phyloP scores from a whole-genome alignment of 2,888 invertebrate genomes.

The Plebejus argus region DNA sequence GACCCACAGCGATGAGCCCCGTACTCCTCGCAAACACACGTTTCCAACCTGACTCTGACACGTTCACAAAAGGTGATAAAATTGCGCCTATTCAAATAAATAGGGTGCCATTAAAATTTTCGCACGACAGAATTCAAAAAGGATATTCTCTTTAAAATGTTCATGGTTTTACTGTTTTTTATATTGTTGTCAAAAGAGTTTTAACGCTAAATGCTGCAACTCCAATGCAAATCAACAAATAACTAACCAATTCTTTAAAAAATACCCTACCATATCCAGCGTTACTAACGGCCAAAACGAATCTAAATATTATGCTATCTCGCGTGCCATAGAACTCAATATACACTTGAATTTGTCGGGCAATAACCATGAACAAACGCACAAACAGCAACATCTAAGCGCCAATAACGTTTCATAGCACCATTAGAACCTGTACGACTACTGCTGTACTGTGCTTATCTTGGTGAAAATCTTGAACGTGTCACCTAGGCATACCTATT shows the following conservation, averaged over 20 bases:
- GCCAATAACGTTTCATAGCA: background rate
- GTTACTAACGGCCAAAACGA: background rate
- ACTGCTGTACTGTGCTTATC: background rate
- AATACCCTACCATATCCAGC: no score
- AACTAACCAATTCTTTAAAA: no score
- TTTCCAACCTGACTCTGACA: slow-evolving; percentile 55
- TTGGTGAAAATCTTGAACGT: slow-evolving; percentile 1
- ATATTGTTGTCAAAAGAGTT: no score
- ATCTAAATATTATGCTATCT: background rate
- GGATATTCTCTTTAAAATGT: slow-evolving; percentile 30
- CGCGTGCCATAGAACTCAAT: background rate
- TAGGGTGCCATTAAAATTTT: slow-evolving; percentile 53
- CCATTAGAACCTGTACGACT: slow-evolving; percentile 2
- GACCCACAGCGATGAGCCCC: slow-evolving; percentile 47
- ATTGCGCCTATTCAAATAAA: slow-evolving; percentile 59
- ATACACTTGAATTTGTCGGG: background rate
- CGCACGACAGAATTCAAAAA: slow-evolving; percentile 46
- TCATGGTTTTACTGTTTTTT: background rate
- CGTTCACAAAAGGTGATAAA: slow-evolving; percentile 55
- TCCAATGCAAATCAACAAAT: no score
- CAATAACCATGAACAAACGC: background rate
- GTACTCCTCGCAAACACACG: slow-evolving; percentile 45
- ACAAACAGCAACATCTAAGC: background rate
- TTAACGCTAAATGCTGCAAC: no score
- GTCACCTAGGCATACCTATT: background rate